Evolutionary conservation across 2,797 vertebrate species (phyloP).

Genomic region (Hippoglossus hippoglossus): DNA sequence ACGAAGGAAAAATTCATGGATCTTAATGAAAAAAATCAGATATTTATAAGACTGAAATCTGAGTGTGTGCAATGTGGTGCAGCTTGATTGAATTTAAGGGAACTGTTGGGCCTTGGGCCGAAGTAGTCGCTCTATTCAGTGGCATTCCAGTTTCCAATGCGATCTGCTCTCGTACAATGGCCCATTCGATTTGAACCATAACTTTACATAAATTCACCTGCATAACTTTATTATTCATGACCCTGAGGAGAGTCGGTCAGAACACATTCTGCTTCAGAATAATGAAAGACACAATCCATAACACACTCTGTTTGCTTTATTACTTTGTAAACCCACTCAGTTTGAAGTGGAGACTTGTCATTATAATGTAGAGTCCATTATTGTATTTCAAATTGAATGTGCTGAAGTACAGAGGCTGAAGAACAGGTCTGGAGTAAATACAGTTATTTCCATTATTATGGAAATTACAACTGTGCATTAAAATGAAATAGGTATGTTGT

Average conservation of each 20-base stretch:
- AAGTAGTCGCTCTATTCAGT: too few relatives aligned
- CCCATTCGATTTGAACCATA: not conserved
- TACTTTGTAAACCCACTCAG: not conserved
- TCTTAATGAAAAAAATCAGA: too few relatives aligned
- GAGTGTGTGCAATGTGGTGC: too few relatives aligned
- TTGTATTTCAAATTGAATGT: not conserved
- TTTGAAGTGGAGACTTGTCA: not conserved
- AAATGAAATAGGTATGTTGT: slow-evolving; percentile 1
- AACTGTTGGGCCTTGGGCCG: too few relatives aligned
- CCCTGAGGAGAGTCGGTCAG: not conserved
- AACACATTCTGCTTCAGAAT: not conserved
- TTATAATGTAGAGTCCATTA: not conserved
- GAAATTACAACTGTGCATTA: not conserved
- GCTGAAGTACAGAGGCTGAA: not conserved
- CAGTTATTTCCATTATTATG: not conserved
- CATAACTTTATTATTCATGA: slow-evolving; percentile 29
- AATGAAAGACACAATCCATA: slow-evolving; percentile 4
- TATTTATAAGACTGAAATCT: too few relatives aligned
- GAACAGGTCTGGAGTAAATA: too few relatives aligned
- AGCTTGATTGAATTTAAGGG: not conserved
- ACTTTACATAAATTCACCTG: slow-evolving; percentile 14
- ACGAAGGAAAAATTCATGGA: too few relatives aligned
- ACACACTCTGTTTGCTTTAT: too few relatives aligned
- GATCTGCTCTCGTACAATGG: not conserved
- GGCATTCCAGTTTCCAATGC: too few relatives aligned